Evolutionary conservation across 2,888 invertebrate genomes (phyloP), one percentile per base, ranked within the genome.

Genomic region (Druceiella hillmani): DNA sequence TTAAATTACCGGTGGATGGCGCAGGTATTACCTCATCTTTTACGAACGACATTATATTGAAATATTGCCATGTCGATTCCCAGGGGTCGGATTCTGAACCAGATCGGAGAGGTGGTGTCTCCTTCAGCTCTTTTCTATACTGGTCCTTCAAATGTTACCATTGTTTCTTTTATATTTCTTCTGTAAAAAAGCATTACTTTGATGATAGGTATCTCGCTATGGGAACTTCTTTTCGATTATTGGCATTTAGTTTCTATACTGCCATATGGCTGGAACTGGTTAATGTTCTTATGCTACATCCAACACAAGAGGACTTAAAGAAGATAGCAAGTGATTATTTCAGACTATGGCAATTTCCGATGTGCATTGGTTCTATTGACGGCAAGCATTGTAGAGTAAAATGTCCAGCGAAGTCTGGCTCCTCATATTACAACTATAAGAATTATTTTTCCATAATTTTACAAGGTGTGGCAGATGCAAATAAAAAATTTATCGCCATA

Each of bases 381-480:
- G 43, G 38, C 2, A 44, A 44, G 26, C 44, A 31, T 40, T 38
- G 22, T 12, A 27, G 27, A 11, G 16, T 33, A 11, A 38, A 26
- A 32, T 7, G 38, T 22, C 46, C 38, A 11, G 24, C 31, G 6
- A 36, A 40, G 15, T 34, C 37, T 10, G 46, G 42, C 14, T 44
- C 44, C n/a, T 11, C 33, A 17, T 38, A 36, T 35, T 44, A 6
- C 17, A 41, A 47, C 25, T 47, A 46, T 32, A 47, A 47, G 29
- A 17, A 47, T 17, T 37, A 27, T 38, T 41, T 40, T 32, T 45
- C 45, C 5, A 31, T 45, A 11, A 33, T 43, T 7, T 36, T 46
- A 10, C 46, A 46, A 46, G 41, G 26, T 27, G 40, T 46, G 14
- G 41, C 36, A 3, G 38, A 44, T 41, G 46, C 46, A 30, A 36